Evolutionary conservation across 1,140 invertebrate genomes (phyloP), one percentile per base, ranked within the genome.

Genomic region (Brachionus asplanchnoidis): DNA sequence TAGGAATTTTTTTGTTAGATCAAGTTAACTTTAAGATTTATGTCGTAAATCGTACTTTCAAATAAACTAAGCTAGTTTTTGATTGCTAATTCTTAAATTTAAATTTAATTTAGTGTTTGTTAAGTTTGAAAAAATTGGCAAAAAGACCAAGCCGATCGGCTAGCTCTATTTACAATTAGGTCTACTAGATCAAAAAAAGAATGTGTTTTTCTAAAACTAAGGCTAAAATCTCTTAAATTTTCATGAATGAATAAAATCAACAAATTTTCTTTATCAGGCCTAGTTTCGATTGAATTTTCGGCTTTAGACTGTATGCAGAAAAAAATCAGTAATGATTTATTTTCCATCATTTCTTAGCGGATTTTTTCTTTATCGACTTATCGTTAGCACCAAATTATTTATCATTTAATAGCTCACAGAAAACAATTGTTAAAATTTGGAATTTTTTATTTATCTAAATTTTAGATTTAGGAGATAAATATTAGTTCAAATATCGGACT

Each of bases 261-360:
- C 68, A 73, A 42, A 20, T 73, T 73, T 17, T 42, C 14, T 44
- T 73, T 40, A 40, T 73, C 68, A 40, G 28, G 53, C 53, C 53
- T 23, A 60, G 20, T 60, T 60, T 73, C 11, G 26, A 40, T 68
- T 32, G 66, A 68, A 68, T 60, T 60, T 60, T 60, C 8, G 53
- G 53, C 53, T 23, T 36, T 14, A 40, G 36, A 40, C 28, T 73
- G 68, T 12, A 73, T 17, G 17, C 7, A 42, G 20, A 42, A 73
- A 20, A 73, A 42, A 8, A n/a, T 73, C 40, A 40, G 42, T 73
- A 73, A 73, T 73, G 68, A 73, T 73, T 73, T 73, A 73, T 40
- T 73, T 73, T 73, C 36, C 12, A 73, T 40, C n/a, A 42, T 17
- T 73, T 73, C 17, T 32, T 32, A 40, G 66, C 66, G 9, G 23